Percentiles rank a stretch among this genome's conserved stretches.
Conservation (phyloP, 2,797 vertebrate genomes). For the Urophycis tenuis region DNA sequence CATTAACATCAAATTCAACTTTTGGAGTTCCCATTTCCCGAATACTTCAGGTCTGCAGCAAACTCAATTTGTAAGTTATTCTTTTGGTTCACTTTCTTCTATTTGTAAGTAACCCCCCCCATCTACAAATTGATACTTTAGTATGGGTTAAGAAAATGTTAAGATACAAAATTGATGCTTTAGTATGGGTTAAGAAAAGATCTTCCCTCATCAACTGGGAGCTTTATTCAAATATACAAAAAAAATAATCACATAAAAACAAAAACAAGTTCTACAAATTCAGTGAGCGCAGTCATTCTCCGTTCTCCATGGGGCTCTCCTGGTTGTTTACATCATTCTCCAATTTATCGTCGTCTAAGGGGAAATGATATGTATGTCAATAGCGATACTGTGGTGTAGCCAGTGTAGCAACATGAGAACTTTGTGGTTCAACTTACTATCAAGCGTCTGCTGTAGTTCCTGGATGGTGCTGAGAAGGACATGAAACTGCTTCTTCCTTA, state of each 20-base stretch:
- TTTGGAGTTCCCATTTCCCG: background rate
- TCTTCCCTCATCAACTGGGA: slow-evolving; percentile 3
- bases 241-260: slow-evolving; percentile 20
- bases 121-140: background rate
- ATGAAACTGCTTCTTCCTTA: slow-evolving; percentile 93
- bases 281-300: slow-evolving; percentile 65
- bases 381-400: background rate
- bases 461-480: slow-evolving; percentile 97
- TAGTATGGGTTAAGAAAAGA: background rate
- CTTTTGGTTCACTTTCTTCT: background rate
- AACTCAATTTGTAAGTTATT: background rate
- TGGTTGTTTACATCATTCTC: slow-evolving; percentile 84
- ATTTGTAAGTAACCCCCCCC: background rate
- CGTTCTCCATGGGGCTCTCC: slow-evolving; percentile 74
- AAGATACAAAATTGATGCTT: no score
- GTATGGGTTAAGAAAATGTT: background rate
- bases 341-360: slow-evolving; percentile 90
- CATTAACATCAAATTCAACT: background rate
- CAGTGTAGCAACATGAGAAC: background rate
- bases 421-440: slow-evolving; percentile 78
- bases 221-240: slow-evolving; percentile 64
- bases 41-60: background rate
- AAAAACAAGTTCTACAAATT: slow-evolving; percentile 27
- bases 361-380: slow-evolving; percentile 14
- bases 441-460: slow-evolving; percentile 94